Conservation (phyloP, 1,140 invertebrate species). For the Hycleus phaleratus region DNA sequence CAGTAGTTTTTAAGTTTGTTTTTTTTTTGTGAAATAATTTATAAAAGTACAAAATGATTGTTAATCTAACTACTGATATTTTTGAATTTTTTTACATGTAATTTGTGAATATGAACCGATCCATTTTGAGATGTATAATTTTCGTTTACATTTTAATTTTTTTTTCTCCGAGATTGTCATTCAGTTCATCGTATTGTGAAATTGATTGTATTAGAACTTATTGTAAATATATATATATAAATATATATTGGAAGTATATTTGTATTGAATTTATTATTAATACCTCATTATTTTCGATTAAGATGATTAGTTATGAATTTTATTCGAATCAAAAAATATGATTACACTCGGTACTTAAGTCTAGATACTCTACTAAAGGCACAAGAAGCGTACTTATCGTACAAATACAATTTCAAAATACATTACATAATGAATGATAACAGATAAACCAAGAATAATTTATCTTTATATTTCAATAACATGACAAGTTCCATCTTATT, state of each 20-base stretch:
- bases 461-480: not conserved
- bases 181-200: constrained; percentile 4
- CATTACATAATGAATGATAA: not conserved
- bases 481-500: no score
- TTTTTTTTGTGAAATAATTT: no score
- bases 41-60: no score
- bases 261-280: not conserved
- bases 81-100: no score
- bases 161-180: no score
- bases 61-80: no score
- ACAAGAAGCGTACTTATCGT: constrained; percentile 32
- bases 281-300: not conserved
- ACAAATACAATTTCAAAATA: constrained; percentile 15
- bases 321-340: constrained; percentile 26
- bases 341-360: constrained; percentile 26
- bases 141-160: no score
- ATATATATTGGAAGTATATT: constrained; percentile 11
- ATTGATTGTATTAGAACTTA: constrained; percentile 9
- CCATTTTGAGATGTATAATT: no score
- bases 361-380: constrained; percentile 29
- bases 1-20: no score
- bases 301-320: constrained; percentile 13
- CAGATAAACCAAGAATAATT: not conserved
- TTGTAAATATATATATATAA: constrained; percentile 3
- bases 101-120: no score